These are phyloP conservation scores for Colletes gigas DNA, from an alignment of 1,140 invertebrate genomes.

Conservation along the genomic window DNA sequence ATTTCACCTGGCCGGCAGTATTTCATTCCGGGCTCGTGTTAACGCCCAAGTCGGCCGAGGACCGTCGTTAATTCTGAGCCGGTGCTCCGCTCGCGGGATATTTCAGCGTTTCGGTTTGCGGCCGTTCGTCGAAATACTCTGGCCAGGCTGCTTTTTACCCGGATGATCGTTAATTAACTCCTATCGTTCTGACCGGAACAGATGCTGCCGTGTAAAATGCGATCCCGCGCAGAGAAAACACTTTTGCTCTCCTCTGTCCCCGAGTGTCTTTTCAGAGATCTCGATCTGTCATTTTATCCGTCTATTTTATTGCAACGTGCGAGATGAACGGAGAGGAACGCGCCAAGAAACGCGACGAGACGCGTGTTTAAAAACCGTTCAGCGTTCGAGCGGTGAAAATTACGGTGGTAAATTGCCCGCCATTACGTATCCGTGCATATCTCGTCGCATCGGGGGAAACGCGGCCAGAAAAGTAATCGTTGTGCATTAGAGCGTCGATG, in stretches of 20 bases:
- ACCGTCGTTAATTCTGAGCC: conserved; percentile 30
- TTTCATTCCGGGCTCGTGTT: conserved; percentile 44
- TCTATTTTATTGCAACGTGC: too few species aligned
- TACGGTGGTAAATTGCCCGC: conserved; percentile 20
- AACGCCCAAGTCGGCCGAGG: conserved; percentile 27
- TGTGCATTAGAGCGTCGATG: background rate
- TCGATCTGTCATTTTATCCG: too few species aligned
- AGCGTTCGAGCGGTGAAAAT: background rate
- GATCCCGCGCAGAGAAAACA: background rate
- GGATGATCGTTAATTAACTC: conserved; percentile 34
- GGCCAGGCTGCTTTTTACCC: conserved; percentile 1
- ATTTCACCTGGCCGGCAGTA: conserved; percentile 13
- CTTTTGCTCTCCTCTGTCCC: too few species aligned
- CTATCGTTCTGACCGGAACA: conserved; percentile 1
- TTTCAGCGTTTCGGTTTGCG: conserved; percentile 40
- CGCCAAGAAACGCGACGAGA: background rate
- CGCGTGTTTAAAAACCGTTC: conserved; percentile 25
- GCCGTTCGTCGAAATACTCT: conserved; percentile 20
- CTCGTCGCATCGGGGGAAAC: background rate
- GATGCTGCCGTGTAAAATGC: conserved; percentile 6
- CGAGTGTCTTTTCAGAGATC: too few species aligned
- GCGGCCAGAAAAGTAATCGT: background rate
- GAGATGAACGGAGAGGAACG: too few species aligned
- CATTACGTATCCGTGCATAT: conserved; percentile 32
- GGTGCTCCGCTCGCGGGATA: background rate